Conservation (phyloP, 2,113 vertebrate species). For the Microcebus griseorufus region DNA sequence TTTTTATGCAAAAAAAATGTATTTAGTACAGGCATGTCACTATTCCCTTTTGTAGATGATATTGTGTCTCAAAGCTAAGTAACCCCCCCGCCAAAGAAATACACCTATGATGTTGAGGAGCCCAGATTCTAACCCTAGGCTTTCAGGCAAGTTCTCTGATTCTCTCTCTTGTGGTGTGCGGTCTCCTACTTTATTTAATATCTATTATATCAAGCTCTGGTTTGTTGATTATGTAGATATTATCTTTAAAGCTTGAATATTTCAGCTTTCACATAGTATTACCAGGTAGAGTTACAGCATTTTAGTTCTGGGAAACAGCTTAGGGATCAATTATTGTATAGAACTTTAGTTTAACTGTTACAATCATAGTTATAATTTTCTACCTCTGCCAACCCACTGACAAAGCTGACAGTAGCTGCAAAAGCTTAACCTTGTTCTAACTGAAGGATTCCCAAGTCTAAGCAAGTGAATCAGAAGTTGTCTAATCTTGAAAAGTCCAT, state of each 20-base stretch:
- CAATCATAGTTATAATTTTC: background rate
- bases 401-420: background rate
- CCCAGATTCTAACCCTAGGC: background rate
- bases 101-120: background rate
- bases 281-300: background rate
- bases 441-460: background rate
- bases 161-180: background rate
- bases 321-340: background rate
- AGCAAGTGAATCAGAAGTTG: background rate
- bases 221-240: background rate
- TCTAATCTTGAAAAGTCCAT: background rate
- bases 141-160: background rate
- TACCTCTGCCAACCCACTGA: background rate
- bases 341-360: background rate
- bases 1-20: background rate
- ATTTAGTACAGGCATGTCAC: background rate
- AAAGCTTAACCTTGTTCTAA: background rate
- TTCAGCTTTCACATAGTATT: background rate
- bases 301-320: background rate
- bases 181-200: background rate
- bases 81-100: fast-evolving
- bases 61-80: background rate
- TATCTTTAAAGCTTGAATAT: background rate
- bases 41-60: background rate
- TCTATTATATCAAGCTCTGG: background rate